A percentile compares a stretch with the other conserved stretches of the same genome.
Evolutionary conservation across 92 coral and sea anemone species (phyloP).

Genomic region (Heliopora coerulea): DNA sequence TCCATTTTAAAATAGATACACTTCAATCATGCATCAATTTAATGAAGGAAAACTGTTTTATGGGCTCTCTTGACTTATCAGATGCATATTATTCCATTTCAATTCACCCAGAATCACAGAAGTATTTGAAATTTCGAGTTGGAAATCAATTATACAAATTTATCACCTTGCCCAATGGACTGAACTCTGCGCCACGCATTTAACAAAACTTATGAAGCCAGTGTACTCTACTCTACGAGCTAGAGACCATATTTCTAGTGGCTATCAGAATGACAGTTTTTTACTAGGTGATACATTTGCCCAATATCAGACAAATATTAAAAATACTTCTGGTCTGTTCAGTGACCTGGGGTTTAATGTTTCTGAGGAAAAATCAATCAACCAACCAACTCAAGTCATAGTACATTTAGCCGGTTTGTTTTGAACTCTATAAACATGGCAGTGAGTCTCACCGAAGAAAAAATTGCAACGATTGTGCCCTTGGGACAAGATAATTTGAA

Average conservation of each 20-base stretch:
- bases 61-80: too few species aligned
- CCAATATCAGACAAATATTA: slow-evolving; percentile 12
- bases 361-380: slow-evolving; percentile 14
- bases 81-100: slow-evolving; percentile 57
- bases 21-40: slow-evolving; percentile 45
- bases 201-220: slow-evolving; percentile 51
- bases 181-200: slow-evolving; percentile 49
- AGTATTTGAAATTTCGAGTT: slow-evolving; percentile 53
- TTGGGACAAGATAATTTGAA: too few species aligned
- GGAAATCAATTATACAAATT: slow-evolving; percentile 53
- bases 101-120: slow-evolving; percentile 44
- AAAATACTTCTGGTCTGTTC: slow-evolving; percentile 13
- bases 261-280: slow-evolving; percentile 25
- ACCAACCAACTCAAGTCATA: slow-evolving; percentile 2
- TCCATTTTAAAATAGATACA: slow-evolving; percentile 54
- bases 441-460: neutral
- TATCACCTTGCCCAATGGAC: slow-evolving; percentile 54
- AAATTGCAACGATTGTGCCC: too few species aligned
- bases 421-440: neutral
- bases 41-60: slow-evolving; percentile 46
- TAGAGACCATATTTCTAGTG: slow-evolving; percentile 42
- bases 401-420: slow-evolving; percentile 15
- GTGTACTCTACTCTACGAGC: slow-evolving; percentile 43
- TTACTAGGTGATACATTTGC: slow-evolving; percentile 7
- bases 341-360: slow-evolving; percentile 23